A percentile compares a stretch with the other conserved stretches of the same genome.
phyloP scores from a whole-genome alignment of 2,888 invertebrate species.

The Microctonus brassicae region DNA sequence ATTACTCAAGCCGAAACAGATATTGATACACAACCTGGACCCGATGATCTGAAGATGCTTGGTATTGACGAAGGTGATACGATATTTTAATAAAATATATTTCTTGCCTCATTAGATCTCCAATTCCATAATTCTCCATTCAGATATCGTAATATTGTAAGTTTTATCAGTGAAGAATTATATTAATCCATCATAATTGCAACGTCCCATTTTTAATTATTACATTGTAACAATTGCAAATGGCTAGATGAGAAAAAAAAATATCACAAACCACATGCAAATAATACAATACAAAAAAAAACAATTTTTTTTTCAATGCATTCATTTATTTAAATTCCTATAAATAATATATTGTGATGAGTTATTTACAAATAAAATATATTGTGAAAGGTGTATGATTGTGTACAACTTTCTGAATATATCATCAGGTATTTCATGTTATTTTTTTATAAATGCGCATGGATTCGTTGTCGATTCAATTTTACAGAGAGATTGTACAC shows the following conservation, averaged over 20 bases:
- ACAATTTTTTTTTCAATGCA: neutral
- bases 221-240: constrained; percentile 35
- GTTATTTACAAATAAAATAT: neutral
- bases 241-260: neutral
- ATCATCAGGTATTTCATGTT: no score
- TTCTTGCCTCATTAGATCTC: neutral
- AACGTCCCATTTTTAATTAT: constrained; percentile 37
- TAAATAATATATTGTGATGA: neutral
- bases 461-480: no score
- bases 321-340: neutral
- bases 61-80: constrained; percentile 87
- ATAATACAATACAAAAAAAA: neutral
- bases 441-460: no score
- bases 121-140: neutral
- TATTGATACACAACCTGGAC: constrained; percentile 71
- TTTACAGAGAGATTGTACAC: no score
- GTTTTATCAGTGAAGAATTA: neutral
- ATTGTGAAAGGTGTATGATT: no score
- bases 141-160: neutral
- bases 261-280: neutral
- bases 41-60: constrained; percentile 85
- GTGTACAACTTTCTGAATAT: no score
- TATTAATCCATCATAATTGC: constrained; percentile 4
- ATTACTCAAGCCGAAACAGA: constrained; percentile 63
- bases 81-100: constrained; percentile 57